Base-by-base conservation (phyloP, 2,888 invertebrate species). In the Drosophila crucigera region DNA sequence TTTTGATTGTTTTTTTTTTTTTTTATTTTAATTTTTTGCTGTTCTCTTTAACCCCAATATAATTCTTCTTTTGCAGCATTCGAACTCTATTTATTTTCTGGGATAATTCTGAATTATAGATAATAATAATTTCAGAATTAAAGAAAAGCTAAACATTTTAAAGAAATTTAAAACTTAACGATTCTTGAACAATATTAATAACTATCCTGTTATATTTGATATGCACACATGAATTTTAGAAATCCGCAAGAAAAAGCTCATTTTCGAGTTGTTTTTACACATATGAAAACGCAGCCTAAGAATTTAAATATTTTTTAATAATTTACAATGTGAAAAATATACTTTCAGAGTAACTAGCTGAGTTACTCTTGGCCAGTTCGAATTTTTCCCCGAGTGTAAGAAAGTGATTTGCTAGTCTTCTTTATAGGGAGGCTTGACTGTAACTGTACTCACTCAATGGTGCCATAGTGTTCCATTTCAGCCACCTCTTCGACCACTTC, bases 401-500 rank as follows among this genome's bases (percentile, higher is more conserved):
- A n/a, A 41, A n/a, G 41, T 10, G 4, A 41, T n/a, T n/a, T 41
- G n/a, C 2, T 41, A 41, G n/a, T 41, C 10, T n/a, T 41, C 10
- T 4, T 0, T 41, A n/a, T 41, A n/a, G 41, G n/a, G 4, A 41
- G 10, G 41, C 4, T n/a, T 41, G 10, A 41, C 41, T 41, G 10
- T 41, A 41, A 41, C n/a, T n/a, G n/a, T 41, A 41, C 89, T 74
- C 76, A 87, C 87, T 75, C 83, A 66, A 83, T 74, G 31, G 66
- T 39, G 19, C 72, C 78, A 31, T 83, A 87, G 64, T 28, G 74
- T 0, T 90, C 87, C 49, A 88, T 71, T 6, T 84, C 87, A 22
- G 76, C 33, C 14, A 71, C 76, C 39, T 88, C 87, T 50, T 88
- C 87, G 7, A 88, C 82, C 14, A 88, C 90, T 55, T 88, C 87